These are phyloP conservation scores for Apostichopus japonicus DNA, from an alignment of 35 echinoderm and acorn worm genomes.

Conservation along the genomic window DNA sequence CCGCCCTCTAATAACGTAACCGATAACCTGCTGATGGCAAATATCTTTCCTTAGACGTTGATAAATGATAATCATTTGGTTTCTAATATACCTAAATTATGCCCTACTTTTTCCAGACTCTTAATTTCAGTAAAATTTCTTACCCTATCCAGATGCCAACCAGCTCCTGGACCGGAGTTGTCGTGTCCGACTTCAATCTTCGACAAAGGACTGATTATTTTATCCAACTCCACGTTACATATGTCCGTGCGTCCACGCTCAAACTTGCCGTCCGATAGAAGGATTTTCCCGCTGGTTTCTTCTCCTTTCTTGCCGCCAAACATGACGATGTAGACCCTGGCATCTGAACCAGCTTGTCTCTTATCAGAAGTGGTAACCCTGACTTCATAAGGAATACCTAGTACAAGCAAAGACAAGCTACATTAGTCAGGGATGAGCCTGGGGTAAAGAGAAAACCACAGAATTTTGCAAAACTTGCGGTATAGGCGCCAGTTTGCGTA, in stretches of 20 bases:
- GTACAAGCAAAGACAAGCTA: not conserved
- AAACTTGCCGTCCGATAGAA: conserved; percentile 89
- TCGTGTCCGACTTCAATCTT: conserved; percentile 95
- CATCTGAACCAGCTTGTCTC: conserved; percentile 82
- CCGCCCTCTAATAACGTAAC: no score
- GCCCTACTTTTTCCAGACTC: no score
- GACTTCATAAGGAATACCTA: conserved; percentile 92
- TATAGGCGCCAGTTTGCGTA: no score
- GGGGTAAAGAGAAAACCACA: no score
- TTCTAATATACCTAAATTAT: no score
- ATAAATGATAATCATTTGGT: no score
- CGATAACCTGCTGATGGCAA: no score
- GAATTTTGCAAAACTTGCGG: no score
- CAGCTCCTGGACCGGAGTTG: conserved; percentile 88
- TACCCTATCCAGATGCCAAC: conserved; percentile 96
- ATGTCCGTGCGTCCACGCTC: conserved; percentile 89
- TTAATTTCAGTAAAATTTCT: not conserved
- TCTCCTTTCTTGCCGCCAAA: conserved; percentile 89
- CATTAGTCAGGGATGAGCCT: not conserved
- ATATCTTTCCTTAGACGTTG: no score
- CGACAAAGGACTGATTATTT: conserved; percentile 83
- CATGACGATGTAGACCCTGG: conserved; percentile 87
- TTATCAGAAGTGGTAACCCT: conserved; percentile 92
- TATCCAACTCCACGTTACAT: conserved; percentile 80
- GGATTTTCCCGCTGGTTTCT: conserved; percentile 92